Evolutionary conservation across 2,797 vertebrate genomes (phyloP).

Genomic region (Falco berigora): DNA sequence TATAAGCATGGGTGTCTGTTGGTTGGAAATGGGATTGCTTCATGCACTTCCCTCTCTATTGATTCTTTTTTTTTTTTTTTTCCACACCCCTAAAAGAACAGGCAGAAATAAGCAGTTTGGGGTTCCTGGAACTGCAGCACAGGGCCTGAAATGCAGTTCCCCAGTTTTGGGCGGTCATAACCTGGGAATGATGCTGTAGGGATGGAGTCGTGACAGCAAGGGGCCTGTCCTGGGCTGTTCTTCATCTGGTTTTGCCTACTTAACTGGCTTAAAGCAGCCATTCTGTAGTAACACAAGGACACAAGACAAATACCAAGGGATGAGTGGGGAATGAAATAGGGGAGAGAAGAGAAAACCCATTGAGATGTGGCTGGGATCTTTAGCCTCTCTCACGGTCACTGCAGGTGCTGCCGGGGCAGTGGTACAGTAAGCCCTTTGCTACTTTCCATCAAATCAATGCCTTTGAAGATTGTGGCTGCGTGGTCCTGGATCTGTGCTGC

Average conservation of each 20-base stretch:
- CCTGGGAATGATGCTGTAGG: neutral
- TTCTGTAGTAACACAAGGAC: neutral
- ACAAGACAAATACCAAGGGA: neutral
- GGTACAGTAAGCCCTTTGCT: slow-evolving; percentile 75
- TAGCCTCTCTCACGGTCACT: neutral
- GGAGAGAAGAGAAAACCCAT: neutral
- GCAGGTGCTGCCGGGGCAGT: slow-evolving; percentile 76
- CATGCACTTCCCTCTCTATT: neutral
- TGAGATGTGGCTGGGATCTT: neutral
- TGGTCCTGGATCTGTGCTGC: slow-evolving; percentile 89
- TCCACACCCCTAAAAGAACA: neutral
- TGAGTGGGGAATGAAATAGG: neutral
- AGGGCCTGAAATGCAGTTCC: neutral
- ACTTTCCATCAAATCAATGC: slow-evolving; percentile 94
- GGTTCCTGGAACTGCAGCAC: neutral
- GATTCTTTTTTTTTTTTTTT: neutral
- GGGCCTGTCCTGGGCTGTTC: neutral
- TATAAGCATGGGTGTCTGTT: neutral
- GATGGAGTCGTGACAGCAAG: neutral
- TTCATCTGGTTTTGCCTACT: neutral
- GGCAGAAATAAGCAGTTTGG: neutral
- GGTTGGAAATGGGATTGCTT: neutral
- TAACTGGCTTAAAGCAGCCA: neutral
- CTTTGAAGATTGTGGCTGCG: slow-evolving; percentile 85
- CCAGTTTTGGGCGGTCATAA: neutral